These are phyloP conservation scores for Nesometra sesokonis DNA, from an alignment of 35 echinoderm and acorn worm genomes.

Conservation along the genomic window DNA sequence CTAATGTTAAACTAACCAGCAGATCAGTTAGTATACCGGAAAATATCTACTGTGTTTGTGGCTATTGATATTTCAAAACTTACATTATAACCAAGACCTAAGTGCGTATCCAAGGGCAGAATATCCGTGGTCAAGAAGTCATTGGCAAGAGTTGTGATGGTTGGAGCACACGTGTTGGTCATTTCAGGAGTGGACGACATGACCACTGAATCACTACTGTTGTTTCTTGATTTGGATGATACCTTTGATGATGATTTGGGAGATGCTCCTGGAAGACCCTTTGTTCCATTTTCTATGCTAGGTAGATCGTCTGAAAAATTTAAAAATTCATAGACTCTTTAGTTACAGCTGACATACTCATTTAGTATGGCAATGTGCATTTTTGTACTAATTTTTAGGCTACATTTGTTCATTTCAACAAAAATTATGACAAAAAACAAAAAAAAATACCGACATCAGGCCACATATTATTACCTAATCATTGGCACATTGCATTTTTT, in stretches of 20 bases:
- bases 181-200: neutral
- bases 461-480: too few species aligned
- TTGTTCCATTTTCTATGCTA: neutral
- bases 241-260: neutral
- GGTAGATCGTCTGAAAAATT: neutral
- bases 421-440: too few species aligned
- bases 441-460: too few species aligned
- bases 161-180: neutral
- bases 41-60: too few species aligned
- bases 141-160: neutral
- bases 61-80: too few species aligned
- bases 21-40: too few species aligned
- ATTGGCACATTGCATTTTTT: too few species aligned
- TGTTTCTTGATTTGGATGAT: neutral
- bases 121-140: neutral
- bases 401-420: too few species aligned
- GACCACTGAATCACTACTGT: neutral
- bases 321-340: neutral
- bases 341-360: too few species aligned
- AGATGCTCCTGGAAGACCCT: neutral
- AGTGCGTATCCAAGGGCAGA: neutral
- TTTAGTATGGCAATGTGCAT: too few species aligned
- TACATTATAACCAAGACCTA: neutral
- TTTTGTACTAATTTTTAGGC: too few species aligned
- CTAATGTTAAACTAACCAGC: too few species aligned